Percentiles rank a stretch among this genome's conserved stretches.
These are phyloP conservation scores for Orthosia gothica DNA, from an alignment of 2,888 invertebrate species.

Conservation along the genomic window DNA sequence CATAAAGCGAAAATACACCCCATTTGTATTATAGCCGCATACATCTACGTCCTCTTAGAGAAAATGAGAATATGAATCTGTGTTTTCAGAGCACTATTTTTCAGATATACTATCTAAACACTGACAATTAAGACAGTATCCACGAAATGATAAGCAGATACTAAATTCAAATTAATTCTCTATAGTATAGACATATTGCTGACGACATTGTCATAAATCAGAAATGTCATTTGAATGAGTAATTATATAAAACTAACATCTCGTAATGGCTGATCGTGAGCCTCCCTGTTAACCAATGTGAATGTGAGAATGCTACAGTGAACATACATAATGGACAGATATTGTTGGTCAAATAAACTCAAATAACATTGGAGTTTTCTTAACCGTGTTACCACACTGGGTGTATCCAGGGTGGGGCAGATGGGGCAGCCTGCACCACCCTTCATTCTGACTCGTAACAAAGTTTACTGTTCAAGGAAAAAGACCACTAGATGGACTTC, in stretches of 20 bases:
- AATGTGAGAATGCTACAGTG: slow-evolving; percentile 28
- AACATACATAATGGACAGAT: slow-evolving; percentile 24
- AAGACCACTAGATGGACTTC: too few species aligned
- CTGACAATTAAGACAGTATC: background rate
- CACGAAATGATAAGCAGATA: background rate
- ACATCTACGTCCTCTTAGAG: background rate
- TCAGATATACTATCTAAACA: background rate
- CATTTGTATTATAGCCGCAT: too few species aligned
- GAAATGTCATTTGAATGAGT: slow-evolving; percentile 47
- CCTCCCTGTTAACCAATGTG: slow-evolving; percentile 31
- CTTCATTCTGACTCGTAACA: too few species aligned
- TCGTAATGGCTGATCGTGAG: slow-evolving; percentile 34
- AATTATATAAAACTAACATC: slow-evolving; percentile 27
- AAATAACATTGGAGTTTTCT: slow-evolving; percentile 3
- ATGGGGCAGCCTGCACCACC: too few species aligned
- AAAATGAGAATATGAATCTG: background rate
- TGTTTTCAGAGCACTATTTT: background rate
- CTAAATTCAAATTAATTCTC: too few species aligned
- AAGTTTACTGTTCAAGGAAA: too few species aligned
- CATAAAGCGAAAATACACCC: too few species aligned
- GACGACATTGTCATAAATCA: slow-evolving; percentile 27
- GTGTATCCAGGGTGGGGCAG: too few species aligned
- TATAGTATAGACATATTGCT: background rate
- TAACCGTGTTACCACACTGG: background rate
- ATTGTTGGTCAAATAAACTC: slow-evolving; percentile 15